Evolutionary conservation across 2,113 vertebrate genomes (phyloP).

Genomic region (Peromyscus maniculatus): DNA sequence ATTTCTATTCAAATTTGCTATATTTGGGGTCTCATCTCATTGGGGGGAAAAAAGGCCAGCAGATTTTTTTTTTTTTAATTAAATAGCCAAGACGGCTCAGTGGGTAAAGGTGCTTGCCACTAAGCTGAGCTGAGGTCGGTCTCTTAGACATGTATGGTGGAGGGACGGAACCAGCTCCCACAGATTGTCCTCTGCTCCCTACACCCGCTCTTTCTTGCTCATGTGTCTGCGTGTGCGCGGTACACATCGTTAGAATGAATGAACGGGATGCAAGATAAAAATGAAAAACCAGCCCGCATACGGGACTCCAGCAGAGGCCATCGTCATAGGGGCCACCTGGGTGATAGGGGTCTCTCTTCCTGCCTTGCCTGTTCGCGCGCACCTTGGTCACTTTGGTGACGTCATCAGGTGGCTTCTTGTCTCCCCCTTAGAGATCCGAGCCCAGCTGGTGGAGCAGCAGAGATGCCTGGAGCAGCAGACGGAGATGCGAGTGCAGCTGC

Average conservation of each 20-base stretch:
- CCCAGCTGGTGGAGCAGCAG: constrained; percentile 97
- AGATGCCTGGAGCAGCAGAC: constrained; percentile 99
- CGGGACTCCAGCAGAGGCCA: background rate
- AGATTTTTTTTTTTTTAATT: background rate
- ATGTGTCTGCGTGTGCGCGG: no score
- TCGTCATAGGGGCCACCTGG: background rate
- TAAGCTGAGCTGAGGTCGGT: background rate
- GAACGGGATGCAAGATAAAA: background rate
- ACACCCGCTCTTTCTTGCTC: background rate
- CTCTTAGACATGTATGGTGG: no score
- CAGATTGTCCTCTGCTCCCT: background rate
- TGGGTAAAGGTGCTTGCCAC: background rate
- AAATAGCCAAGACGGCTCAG: background rate
- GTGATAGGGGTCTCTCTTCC: background rate
- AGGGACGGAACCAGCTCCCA: background rate
- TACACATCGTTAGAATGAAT: background rate
- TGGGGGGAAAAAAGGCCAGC: constrained; percentile 20
- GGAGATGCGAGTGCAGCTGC: constrained; percentile 97
- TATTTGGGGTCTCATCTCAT: constrained; percentile 2
- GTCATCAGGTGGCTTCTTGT: constrained; percentile 56
- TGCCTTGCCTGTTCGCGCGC: background rate
- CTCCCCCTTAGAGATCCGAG: constrained; percentile 93
- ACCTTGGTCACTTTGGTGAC: background rate
- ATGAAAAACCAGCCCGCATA: background rate
- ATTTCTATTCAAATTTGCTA: constrained; percentile 53